Base-by-base conservation (phyloP, 2,113 vertebrate species). In the Triplophysa tibetana region DNA sequence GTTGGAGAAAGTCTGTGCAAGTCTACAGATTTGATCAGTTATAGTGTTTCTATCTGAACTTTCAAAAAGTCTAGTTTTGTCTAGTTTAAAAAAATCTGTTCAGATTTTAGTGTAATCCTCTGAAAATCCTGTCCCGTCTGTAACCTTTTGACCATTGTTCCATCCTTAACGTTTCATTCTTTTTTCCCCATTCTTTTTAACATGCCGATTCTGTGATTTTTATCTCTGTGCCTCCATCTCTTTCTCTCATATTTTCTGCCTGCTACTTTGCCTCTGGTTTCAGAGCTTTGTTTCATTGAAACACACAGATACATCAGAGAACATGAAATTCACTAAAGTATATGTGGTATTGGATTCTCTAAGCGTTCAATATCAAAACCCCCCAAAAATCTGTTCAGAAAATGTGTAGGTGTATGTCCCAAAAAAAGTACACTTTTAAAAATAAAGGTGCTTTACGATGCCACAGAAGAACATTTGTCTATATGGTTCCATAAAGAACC, bases 241-340 rank as follows among this genome's bases (percentile, higher is more conserved):
- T 29, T 23, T 26, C 24, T 75, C 14, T 75, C 38, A 11, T 45
- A 63, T 33, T 48, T n/a, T 75, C 45, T 29, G 5, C 19, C 26
- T 24, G 14, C 23, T 17, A 19, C 54, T 61, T 1, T 24, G 8
- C 33, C 70, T 60, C 13, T 1, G 21, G 72, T 45, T 75, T 26
- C 56, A 24, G 33, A 74, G 38, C 52, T 19, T 13, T 61, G 70
- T 61, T 74, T 74, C 33, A 45, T 74, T 61, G 61, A 61, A 43
- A 62, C 58, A 48, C 58, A 75, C n/a, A 9, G 14, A 60, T 74
- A 24, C 56, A 45, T 6, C 17, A 3, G 72, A 62, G 6, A 45
- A 75, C 11, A 23, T 63, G 21, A 75, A 75, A 62, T 62, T 1
- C 41, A 61, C 17, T 26, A 29, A 2, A 29, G 26, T 29, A 75